A percentile compares a stretch with the other conserved stretches of the same genome.
Conservation (phyloP, 2,888 invertebrate genomes). For the Machimus atricapillus region DNA sequence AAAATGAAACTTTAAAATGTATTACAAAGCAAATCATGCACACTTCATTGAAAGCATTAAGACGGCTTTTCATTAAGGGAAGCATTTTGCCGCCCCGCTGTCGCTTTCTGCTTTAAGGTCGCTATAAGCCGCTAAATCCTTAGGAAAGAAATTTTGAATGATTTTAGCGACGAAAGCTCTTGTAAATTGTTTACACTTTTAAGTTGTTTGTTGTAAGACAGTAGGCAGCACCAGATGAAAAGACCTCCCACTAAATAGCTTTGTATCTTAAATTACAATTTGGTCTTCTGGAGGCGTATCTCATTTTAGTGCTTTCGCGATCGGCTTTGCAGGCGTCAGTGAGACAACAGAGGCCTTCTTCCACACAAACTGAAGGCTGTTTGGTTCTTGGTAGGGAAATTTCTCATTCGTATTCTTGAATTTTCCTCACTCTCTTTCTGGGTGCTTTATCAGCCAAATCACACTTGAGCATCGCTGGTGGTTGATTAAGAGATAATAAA, state of each 20-base stretch:
- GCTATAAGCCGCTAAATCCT: background rate
- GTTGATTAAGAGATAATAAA: background rate
- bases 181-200: background rate
- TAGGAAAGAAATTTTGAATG: background rate
- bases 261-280: background rate
- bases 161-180: background rate
- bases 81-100: background rate
- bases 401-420: background rate
- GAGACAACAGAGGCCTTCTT: background rate
- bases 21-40: background rate
- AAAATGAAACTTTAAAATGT: background rate
- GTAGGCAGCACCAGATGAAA: background rate
- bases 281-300: background rate
- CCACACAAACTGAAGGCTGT: background rate
- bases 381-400: background rate
- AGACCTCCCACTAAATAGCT: background rate
- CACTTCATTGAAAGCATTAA: background rate
- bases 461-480: background rate
- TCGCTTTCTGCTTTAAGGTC: background rate
- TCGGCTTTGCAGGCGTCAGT: background rate
- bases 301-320: background rate
- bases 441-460: background rate
- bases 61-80: background rate
- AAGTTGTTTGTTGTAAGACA: background rate
- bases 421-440: background rate